Base-by-base conservation (phyloP, 2,888 invertebrate genomes). In the Microdon myrmicae region DNA sequence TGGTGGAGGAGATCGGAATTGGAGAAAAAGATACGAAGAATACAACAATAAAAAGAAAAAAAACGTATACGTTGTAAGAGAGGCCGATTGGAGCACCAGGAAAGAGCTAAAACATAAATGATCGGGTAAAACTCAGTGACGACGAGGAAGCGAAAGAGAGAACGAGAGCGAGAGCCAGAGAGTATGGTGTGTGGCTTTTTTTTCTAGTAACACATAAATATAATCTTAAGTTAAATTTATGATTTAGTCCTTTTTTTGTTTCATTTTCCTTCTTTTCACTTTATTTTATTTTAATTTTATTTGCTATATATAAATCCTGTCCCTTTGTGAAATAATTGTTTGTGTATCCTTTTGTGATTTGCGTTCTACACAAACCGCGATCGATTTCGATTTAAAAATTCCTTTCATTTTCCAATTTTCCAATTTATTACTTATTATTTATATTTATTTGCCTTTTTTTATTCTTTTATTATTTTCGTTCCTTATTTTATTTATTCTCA, bases 141-240 rank as follows among this genome's bases (percentile, higher is more conserved):
- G 13, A 19, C 23, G 23, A 23, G 23, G 8, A 23, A 3, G 9
- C 25, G 48, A 20, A 32, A 47, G 48, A 58, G 37, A 28, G 37
- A 26, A 51, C 44, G 44, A 47, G 51, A 51, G 37, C 32, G 51
- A 47, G 64, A 64, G 47, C 31, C 35, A 58, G 51, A 64, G 58
- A 64, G 49, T 64, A 64, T 64, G 64, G 64, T 64, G 64, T 64
- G 64, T 64, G 64, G 64, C 58, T 37, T 58, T 64, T 60, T n/a
- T n/a, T n/a, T n/a, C n/a, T 64, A 49, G 31, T 47, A 48, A 43
- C 38, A 54, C 44, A 10, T n/a, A 28, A 31, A 44, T 32, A 41
- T 8, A 39, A 45, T 38, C 26, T n/a, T n/a, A n/a, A n/a, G n/a
- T n/a, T n/a, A 23, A 32, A 32, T 10, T 44, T 44, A 45, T 37